A percentile compares a stretch with the other conserved stretches of the same genome.
Conservation (phyloP, 2,797 vertebrate species). For the Pelobates cultripes region DNA sequence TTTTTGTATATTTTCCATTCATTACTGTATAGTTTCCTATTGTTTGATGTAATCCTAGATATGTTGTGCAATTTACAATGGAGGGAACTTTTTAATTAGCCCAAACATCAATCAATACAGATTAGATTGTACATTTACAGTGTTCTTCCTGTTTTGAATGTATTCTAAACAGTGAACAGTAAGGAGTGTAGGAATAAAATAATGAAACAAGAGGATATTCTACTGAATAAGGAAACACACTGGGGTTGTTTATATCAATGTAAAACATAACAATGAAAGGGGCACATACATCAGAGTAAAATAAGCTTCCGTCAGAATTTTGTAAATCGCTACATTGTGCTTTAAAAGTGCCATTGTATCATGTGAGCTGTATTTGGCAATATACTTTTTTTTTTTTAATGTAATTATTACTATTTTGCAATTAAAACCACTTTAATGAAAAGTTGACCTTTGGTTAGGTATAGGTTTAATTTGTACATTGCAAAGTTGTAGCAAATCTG, state of each 20-base stretch:
- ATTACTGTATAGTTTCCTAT: no score
- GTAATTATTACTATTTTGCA: no score
- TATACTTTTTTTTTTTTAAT: no score
- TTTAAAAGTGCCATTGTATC: not conserved
- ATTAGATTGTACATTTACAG: not conserved
- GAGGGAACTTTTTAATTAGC: no score
- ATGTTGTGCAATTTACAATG: no score
- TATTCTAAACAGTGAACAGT: not conserved
- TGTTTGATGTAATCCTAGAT: no score
- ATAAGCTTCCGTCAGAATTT: not conserved
- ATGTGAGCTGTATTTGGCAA: no score
- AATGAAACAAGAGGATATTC: conserved; percentile 13
- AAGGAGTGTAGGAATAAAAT: conserved; percentile 13
- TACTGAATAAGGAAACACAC: conserved; percentile 31
- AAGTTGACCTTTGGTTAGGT: no score
- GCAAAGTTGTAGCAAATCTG: no score
- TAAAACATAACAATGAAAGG: conserved; percentile 6
- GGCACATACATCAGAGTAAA: not conserved
- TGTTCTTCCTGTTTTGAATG: conserved; percentile 20
- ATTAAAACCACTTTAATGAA: no score
- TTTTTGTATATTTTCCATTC: no score
- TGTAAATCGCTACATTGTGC: not conserved
- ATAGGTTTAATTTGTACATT: no score
- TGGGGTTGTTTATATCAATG: not conserved
- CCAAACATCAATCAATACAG: not conserved